Conservation (phyloP, 2,888 invertebrate species). For the Drosophila robusta region DNA sequence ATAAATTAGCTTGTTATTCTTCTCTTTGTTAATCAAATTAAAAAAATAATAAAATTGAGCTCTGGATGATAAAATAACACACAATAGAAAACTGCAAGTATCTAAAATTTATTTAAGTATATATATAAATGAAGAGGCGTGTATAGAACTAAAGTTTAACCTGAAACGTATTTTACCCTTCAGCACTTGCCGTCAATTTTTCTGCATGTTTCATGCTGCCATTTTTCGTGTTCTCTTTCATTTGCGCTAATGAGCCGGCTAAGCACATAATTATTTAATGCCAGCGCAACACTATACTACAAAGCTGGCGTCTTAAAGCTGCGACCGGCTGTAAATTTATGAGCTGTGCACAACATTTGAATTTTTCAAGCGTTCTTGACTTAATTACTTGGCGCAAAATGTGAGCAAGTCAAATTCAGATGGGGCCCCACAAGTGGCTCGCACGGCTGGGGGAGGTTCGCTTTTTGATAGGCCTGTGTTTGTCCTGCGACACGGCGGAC, state of each 20-base stretch:
- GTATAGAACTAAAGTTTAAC: neutral
- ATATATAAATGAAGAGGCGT: neutral
- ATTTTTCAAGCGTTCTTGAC: slow-evolving; percentile 54
- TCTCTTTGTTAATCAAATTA: no score
- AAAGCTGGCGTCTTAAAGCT: slow-evolving; percentile 28
- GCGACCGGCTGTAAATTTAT: slow-evolving; percentile 45
- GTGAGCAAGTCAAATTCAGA: slow-evolving; percentile 20
- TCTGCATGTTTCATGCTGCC: slow-evolving; percentile 20
- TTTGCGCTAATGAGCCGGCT: slow-evolving; percentile 52
- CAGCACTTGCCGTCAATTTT: neutral
- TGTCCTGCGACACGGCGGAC: slow-evolving; percentile 14
- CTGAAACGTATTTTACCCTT: neutral
- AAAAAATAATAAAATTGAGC: no score
- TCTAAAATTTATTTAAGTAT: no score
- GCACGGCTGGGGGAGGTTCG: neutral
- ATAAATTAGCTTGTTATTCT: no score
- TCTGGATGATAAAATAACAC: slow-evolving; percentile 1
- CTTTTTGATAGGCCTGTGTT: slow-evolving; percentile 14
- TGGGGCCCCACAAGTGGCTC: slow-evolving; percentile 2
- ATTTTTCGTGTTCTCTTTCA: slow-evolving; percentile 5
- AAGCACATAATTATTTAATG: slow-evolving; percentile 69
- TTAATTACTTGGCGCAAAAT: slow-evolving; percentile 52
- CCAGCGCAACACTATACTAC: slow-evolving; percentile 38
- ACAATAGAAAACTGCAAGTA: neutral
- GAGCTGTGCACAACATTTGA: slow-evolving; percentile 46